These are phyloP conservation scores for Drosophila varians DNA, from an alignment of 1,140 invertebrate species.

Conservation along the genomic window DNA sequence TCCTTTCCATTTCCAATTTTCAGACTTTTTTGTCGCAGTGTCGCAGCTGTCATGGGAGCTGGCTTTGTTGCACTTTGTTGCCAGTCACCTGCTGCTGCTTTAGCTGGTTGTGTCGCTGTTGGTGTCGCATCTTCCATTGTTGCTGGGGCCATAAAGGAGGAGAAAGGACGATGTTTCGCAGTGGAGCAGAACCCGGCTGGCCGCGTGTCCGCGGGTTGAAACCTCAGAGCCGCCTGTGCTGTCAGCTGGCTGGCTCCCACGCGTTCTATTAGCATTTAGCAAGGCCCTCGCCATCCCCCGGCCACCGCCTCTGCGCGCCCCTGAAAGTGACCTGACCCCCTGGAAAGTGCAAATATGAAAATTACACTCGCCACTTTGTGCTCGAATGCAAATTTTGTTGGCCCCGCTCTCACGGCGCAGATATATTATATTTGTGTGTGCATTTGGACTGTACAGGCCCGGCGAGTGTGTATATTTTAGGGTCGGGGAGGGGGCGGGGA, in stretches of 20 bases:
- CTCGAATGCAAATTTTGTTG: conserved; percentile 62
- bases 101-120: not conserved
- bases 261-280: conserved; percentile 34
- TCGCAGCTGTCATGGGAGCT: not conserved
- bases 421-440: not conserved
- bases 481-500: conserved; percentile 2
- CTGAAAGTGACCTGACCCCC: not conserved
- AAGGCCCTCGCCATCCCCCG: not conserved
- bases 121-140: not conserved
- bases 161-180: not conserved
- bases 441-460: too few relatives aligned
- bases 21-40: not conserved
- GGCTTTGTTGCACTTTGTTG: conserved; percentile 4
- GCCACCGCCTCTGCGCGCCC: not conserved
- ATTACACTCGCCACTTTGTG: conserved; percentile 58
- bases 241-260: conserved; percentile 45
- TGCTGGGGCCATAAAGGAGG: not conserved
- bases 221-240: not conserved
- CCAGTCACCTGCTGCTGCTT: conserved; percentile 7
- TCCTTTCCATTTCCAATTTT: too few relatives aligned
- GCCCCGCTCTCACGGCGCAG: not conserved
- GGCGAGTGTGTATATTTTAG: not conserved
- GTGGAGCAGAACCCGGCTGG: not conserved
- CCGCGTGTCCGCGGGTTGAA: not conserved
- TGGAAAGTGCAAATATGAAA: conserved; percentile 43